These are phyloP conservation scores for Australoheros facetus DNA, from an alignment of 2,797 vertebrate species.

Conservation along the genomic window DNA sequence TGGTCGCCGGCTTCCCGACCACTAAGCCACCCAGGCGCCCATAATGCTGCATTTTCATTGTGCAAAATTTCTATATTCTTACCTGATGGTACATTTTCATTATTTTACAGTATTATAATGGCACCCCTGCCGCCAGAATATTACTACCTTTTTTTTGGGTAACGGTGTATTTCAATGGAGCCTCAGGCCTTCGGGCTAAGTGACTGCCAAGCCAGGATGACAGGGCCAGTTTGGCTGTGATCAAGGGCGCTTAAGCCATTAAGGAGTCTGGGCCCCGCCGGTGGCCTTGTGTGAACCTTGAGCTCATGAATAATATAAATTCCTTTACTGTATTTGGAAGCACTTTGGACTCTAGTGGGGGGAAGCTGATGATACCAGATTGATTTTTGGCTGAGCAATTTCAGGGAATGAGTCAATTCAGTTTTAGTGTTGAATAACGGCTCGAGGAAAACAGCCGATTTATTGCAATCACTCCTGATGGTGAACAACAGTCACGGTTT, in stretches of 20 bases:
- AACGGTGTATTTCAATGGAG: slow-evolving; percentile 56
- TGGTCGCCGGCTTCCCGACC: too few relatives aligned
- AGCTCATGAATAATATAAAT: slow-evolving; percentile 74
- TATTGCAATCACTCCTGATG: slow-evolving; percentile 36
- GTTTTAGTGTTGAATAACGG: slow-evolving; percentile 35
- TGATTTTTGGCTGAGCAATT: slow-evolving; percentile 52
- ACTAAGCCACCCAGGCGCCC: too few relatives aligned
- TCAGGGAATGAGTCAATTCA: slow-evolving; percentile 58
- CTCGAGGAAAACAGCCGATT: slow-evolving; percentile 33
- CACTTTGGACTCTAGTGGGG: slow-evolving; percentile 51
- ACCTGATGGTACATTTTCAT: too few relatives aligned
- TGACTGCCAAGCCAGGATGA: slow-evolving; percentile 55
- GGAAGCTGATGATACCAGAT: slow-evolving; percentile 39
- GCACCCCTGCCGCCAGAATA: too few relatives aligned
- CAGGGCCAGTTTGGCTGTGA: slow-evolving; percentile 41
- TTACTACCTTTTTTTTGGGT: too few relatives aligned
- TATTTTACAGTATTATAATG: too few relatives aligned
- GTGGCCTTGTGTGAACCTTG: slow-evolving; percentile 66
- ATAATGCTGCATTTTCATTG: too few relatives aligned
- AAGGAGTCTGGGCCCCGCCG: slow-evolving; percentile 54
- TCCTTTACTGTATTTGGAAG: slow-evolving; percentile 72
- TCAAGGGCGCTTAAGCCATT: slow-evolving; percentile 60
- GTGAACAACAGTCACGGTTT: slow-evolving; percentile 34
- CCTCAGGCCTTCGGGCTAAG: slow-evolving; percentile 62
- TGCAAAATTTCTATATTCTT: too few relatives aligned